Percentiles rank a stretch among this genome's conserved stretches.
Conservation (phyloP, 2,797 vertebrate genomes). For the Macropus fuliginosus region DNA sequence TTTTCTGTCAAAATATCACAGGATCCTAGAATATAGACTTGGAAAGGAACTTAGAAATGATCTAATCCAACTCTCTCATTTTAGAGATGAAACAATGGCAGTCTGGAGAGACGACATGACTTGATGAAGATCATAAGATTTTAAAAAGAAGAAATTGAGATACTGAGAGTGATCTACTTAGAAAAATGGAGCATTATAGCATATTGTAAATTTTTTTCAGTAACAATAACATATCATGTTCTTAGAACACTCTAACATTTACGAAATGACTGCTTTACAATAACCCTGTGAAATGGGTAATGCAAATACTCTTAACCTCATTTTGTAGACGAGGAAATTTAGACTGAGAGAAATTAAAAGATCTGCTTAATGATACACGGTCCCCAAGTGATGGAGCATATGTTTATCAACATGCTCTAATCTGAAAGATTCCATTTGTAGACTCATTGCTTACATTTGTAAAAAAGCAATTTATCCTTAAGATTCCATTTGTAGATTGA, state of each 20-base stretch:
- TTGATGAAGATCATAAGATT: neutral
- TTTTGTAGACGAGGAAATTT: neutral
- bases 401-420: neutral
- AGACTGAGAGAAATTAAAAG: neutral
- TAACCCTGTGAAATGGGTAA: neutral
- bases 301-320: neutral
- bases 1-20: slow-evolving; percentile 36
- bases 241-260: neutral
- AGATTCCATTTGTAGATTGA: neutral
- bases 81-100: neutral
- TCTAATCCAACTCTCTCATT: neutral
- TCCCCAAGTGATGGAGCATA: neutral
- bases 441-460: neutral
- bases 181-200: slow-evolving; percentile 28
- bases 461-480: neutral
- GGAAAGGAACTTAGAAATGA: neutral
- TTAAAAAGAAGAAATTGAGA: neutral
- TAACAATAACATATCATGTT: neutral
- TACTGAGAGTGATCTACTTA: slow-evolving; percentile 48
- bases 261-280: neutral
- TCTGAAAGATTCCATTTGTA: neutral
- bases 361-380: neutral
- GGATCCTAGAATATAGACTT: neutral
- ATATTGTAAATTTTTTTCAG: neutral
- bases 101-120: neutral